Evolutionary conservation across 2,113 vertebrate genomes (phyloP), one percentile per base, ranked within the genome.

Genomic region (Anoplopoma fimbria): DNA sequence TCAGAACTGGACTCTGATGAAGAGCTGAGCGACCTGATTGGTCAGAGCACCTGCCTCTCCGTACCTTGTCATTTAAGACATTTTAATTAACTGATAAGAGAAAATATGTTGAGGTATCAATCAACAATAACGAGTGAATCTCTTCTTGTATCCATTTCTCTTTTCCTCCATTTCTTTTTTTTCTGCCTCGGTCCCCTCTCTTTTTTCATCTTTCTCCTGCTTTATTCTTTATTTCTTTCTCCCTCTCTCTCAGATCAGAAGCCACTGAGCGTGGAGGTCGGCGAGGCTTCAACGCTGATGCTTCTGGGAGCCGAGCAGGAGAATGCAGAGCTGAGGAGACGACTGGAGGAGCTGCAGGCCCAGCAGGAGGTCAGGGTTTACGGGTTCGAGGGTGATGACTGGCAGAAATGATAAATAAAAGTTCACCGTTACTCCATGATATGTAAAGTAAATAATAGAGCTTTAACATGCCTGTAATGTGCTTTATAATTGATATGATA

Each of bases 281-380:
- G 88, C 0, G 94, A 96, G 82, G 95, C 94, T 0, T 95, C 95
- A 1, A 91, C 92, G 0, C 86, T 95, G 85, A 94, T 89, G 80
- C 95, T 96, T 69, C 91, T 96, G 79, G 95, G 95, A 79, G 95
- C 95, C 0, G 95, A 96, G 90, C 93, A 95, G 68, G 95, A 96
- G 81, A 96, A 96, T 23, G 91, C 92, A 0, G 94, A 94, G 83
- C 93, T 96, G 47, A 91, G 88, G 80, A 93, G 91, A 77, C 83
- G 91, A n/a, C 87, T 96, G 65, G 95, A 95, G 87, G 90, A 88
- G 75, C 86, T 95, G 51, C 92, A 94, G 87, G 93, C 93, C 7
- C 93, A 93, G 79, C 93, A 92, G 71, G 93, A 96, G 94, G 93
- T 94, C 82, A 92, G 92, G n/a, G 68, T 74, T 79, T 64, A 82